Evolutionary conservation across 2,797 vertebrate species (phyloP).

Genomic region (Tauraco hartlaubi): DNA sequence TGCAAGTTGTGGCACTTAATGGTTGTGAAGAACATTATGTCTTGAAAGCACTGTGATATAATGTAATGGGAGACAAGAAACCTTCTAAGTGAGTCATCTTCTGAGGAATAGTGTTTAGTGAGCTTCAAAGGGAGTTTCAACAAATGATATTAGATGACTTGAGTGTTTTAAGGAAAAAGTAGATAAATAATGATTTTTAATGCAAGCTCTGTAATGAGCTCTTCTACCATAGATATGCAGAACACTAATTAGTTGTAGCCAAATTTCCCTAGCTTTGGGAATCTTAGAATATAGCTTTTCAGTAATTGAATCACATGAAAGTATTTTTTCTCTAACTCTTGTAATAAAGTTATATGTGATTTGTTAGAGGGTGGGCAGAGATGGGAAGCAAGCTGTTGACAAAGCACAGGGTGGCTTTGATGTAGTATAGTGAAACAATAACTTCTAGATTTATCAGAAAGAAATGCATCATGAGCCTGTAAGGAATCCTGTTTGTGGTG

Average conservation of each 20-base stretch:
- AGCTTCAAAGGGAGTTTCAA: neutral
- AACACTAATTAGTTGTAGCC: slow-evolving; percentile 30
- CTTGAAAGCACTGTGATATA: neutral
- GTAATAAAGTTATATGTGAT: neutral
- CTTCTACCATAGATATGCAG: slow-evolving; percentile 15
- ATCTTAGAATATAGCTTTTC: slow-evolving; percentile 7
- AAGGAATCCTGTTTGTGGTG: neutral
- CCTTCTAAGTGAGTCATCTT: neutral
- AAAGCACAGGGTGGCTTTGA: slow-evolving; percentile 1
- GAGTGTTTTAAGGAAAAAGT: slow-evolving; percentile 5
- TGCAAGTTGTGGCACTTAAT: neutral
- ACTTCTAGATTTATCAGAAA: neutral
- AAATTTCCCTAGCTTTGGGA: slow-evolving; percentile 17
- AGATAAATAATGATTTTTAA: slow-evolving; percentile 37
- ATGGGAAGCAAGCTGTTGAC: slow-evolving; percentile 1
- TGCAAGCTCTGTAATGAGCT: slow-evolving; percentile 17
- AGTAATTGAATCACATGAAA: slow-evolving; percentile 35
- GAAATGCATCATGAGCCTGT: neutral
- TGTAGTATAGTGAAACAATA: neutral
- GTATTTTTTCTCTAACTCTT: neutral
- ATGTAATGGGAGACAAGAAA: neutral
- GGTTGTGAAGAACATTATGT: neutral
- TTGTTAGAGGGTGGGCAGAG: neutral
- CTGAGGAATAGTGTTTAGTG: neutral
- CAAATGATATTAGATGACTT: neutral